Conservation (phyloP, 92 coral and sea anemone species). For the Porites evermanni region DNA sequence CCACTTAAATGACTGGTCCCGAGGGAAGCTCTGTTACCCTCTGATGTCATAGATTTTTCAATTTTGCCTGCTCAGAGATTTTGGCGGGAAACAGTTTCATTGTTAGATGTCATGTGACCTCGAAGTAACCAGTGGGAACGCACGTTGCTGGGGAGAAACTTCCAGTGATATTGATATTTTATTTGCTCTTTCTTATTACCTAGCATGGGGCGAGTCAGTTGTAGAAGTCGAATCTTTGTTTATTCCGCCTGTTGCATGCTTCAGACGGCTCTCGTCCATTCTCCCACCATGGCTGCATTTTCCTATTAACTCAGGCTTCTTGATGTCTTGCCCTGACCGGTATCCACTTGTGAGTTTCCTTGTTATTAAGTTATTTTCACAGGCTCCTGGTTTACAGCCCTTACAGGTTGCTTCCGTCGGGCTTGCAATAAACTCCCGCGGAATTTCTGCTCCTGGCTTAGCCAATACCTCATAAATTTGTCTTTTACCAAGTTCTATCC, state of each 20-base stretch:
- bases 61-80: too few species aligned
- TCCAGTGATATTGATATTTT: too few species aligned
- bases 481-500: slow-evolving; percentile 65
- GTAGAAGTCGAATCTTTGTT: slow-evolving; percentile 50
- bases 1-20: too few species aligned
- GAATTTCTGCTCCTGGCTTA: slow-evolving; percentile 40
- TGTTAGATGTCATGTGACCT: too few species aligned
- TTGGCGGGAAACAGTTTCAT: too few species aligned
- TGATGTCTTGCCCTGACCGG: slow-evolving; percentile 61
- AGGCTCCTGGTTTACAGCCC: slow-evolving; percentile 42
- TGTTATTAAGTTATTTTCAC: slow-evolving; percentile 49
- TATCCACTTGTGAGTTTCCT: slow-evolving; percentile 67
- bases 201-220: slow-evolving; percentile 47
- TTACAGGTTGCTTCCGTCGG: slow-evolving; percentile 46
- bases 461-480: slow-evolving; percentile 25
- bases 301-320: slow-evolving; percentile 48
- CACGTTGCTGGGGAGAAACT: too few species aligned
- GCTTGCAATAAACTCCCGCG: slow-evolving; percentile 36
- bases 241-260: slow-evolving; percentile 66
- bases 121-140: too few species aligned
- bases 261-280: slow-evolving; percentile 45
- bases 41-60: too few species aligned
- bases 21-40: too few species aligned
- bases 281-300: slow-evolving; percentile 74
- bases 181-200: slow-evolving; percentile 13